phyloP scores from a whole-genome alignment of 2,888 invertebrate genomes.

The Papilio demoleus region DNA sequence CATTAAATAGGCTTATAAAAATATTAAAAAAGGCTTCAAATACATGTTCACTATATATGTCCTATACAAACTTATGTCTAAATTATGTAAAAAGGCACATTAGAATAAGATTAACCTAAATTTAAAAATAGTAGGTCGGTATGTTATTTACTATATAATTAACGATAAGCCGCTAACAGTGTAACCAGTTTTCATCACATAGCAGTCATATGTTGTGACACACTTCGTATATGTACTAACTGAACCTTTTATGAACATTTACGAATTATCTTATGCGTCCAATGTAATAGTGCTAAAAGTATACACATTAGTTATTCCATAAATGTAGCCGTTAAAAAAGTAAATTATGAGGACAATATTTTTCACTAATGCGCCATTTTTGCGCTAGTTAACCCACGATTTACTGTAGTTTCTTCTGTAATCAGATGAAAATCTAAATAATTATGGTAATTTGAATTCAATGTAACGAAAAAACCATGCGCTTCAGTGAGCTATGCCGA shows the following conservation, averaged over 20 bases:
- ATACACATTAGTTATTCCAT: background rate
- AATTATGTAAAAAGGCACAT: background rate
- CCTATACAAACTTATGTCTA: too few relatives aligned
- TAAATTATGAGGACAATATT: background rate
- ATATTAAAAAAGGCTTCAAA: too few relatives aligned
- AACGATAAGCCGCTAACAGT: conserved; percentile 3
- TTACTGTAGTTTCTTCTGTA: background rate
- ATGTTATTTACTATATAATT: conserved; percentile 1
- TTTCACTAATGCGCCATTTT: too few relatives aligned
- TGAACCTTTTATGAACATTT: background rate
- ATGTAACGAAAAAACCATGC: background rate
- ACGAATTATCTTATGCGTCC: background rate
- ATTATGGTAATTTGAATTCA: background rate
- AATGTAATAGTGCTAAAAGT: background rate
- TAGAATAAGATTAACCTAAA: conserved; percentile 2
- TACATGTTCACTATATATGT: too few relatives aligned
- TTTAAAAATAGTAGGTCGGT: background rate
- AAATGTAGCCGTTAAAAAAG: background rate
- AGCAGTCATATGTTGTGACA: background rate
- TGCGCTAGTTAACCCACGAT: too few relatives aligned
- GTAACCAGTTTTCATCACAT: background rate
- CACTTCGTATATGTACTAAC: background rate
- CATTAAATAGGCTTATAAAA: too few relatives aligned
- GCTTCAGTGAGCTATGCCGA: background rate
- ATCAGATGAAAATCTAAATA: background rate